Evolutionary conservation across 2,888 invertebrate species (phyloP), one percentile per base, ranked within the genome.

Genomic region (Mechanitis messenoides): DNA sequence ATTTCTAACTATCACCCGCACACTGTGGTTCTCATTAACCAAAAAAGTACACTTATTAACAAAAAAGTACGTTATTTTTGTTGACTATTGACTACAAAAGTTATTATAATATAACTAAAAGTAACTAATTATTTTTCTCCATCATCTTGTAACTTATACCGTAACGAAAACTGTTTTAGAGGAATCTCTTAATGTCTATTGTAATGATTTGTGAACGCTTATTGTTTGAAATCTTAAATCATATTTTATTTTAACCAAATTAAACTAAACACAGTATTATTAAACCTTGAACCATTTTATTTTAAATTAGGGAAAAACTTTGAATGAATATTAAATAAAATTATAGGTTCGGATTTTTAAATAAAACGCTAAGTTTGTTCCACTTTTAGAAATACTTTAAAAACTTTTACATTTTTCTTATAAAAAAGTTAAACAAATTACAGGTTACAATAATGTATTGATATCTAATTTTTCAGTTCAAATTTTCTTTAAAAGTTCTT

Each of bases 211-310:
- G 50, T 55, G n/a, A 28, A 64, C 79, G 83, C 83, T 83, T 84
- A 81, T 84, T 84, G 76, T 81, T 82, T 65, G 77, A 77, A 78
- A 81, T 76, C 82, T 82, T 84, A 81, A 81, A 83, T 83, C 31
- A 56, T 20, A 53, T 53, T 42, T 54, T 53, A 38, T 38, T 38
- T 7, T 38, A 6, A 38, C 7, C 2, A 38, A 38, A 4, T 38
- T 1, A 7, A 38, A 38, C 38, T 38, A 7, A 7, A 38, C 38
- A 38, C 38, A 20, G 20, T 38, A 2, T 38, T 2, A 38, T 38
- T 38, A 38, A 38, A 38, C 7, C 4, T 42, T 2, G 3, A 42
- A 42, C 7, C 9, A 42, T 9, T 9, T 9, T 42, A 42, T 9
- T 42, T 42, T 9, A 42, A 42, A 42, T 42, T 42, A 11, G 7